phyloP scores from a whole-genome alignment of 2,888 invertebrate species.

The Hyposoter dolosus region DNA sequence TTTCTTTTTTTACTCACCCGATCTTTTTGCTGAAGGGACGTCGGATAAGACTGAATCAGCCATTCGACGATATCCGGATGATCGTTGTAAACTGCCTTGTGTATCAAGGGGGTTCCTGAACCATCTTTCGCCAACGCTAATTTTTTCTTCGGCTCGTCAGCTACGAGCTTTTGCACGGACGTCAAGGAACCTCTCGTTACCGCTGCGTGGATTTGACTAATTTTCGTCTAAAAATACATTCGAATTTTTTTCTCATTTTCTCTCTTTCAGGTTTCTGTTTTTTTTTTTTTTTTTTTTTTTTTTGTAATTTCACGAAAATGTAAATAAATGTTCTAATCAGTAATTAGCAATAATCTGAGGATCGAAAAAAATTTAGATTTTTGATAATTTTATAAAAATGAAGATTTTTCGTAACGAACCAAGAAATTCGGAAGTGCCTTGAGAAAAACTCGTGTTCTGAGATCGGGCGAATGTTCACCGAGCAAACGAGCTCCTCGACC shows the following conservation, averaged over 20 bases:
- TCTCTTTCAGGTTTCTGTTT: neutral
- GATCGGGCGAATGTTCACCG: constrained; percentile 88
- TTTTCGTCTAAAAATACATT: constrained; percentile 87
- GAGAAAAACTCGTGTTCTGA: constrained; percentile 88
- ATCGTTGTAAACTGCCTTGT: constrained; percentile 92
- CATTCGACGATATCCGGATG: constrained; percentile 90
- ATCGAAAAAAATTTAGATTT: neutral
- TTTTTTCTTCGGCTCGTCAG: constrained; percentile 85
- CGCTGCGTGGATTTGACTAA: constrained; percentile 91
- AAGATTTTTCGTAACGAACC: constrained; percentile 83
- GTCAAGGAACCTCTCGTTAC: constrained; percentile 90
- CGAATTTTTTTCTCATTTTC: neutral
- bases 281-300: neutral
- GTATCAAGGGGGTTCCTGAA: constrained; percentile 90
- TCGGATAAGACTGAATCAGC: constrained; percentile 89
- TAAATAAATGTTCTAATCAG: neutral
- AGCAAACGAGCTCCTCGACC: constrained; percentile 89
- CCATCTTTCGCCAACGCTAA: constrained; percentile 89
- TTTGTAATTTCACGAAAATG: neutral
- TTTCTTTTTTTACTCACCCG: constrained; percentile 86
- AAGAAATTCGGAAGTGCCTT: constrained; percentile 89
- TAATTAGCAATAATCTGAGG: no score
- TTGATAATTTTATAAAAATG: neutral
- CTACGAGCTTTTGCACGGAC: constrained; percentile 87
- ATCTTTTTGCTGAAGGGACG: constrained; percentile 89